Base-by-base conservation (phyloP, 2,113 vertebrate species). In the Andinoacara biseriatus region DNA sequence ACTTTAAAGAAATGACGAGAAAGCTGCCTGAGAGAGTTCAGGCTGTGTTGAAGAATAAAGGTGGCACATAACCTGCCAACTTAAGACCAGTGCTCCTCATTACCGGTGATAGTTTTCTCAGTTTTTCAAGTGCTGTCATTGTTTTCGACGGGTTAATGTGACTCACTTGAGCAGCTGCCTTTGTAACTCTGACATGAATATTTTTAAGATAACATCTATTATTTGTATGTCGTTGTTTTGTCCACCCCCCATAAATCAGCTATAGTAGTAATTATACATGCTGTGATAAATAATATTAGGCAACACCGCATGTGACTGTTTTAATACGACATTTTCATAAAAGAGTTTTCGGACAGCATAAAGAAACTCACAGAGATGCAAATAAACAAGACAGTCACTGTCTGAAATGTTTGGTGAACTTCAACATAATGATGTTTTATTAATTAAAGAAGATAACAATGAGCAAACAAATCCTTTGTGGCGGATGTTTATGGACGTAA, bases 211-310 rank as follows among this genome's bases (percentile, higher is more conserved):
- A n/a, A 72, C 26, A 54, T 72, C 46, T 72, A 72, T 54, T 72
- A 54, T 72, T 72, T 72, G 46, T n/a, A 33, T 33, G 46, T 33
- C 6, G 15, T 54, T 54, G 67, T 54, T 72, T 33, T 72, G 46
- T 72, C 46, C 67, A 72, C 67, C 46, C 67, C 46, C 26, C 31
- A 54, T 72, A 72, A 72, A 72, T 72, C 67, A 72, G 67, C 67
- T 72, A n/a, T 33, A 72, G 67, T 38, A 38, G 7, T 38, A 38
- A 38, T 38, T 10, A 38, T 10, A 38, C 35, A 72, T 11, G 49
- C 46, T 54, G 67, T 33, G 18, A 72, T n/a, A 54, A 72, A 72
- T 72, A 72, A 52, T 52, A 72, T 31, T 18, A 72, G 26, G 46
- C 17, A 33, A 0, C 2, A 1, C 10, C 0, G 0, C 8, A 33